Conservation (phyloP, 2,113 vertebrate species). For the Mellivora capensis region DNA sequence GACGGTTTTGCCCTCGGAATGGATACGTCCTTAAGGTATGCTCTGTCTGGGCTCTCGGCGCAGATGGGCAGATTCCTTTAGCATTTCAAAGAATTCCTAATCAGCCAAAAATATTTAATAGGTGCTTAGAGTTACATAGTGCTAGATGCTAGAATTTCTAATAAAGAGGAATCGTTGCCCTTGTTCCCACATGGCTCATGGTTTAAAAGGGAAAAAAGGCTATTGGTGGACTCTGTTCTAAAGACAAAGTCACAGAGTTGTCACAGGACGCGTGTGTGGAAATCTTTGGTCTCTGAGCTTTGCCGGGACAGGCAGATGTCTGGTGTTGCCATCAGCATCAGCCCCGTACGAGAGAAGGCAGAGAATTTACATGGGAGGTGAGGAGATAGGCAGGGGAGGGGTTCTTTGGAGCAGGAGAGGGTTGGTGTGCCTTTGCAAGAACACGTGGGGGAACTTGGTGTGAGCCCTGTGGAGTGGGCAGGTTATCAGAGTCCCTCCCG, state of each 20-base stretch:
- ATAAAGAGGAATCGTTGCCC: neutral
- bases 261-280: rapidly evolving
- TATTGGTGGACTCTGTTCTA: neutral
- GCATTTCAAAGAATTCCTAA: neutral
- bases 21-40: neutral
- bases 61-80: neutral
- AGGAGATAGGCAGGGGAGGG: neutral
- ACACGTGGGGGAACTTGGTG: too few relatives aligned
- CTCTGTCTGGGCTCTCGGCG: neutral
- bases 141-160: neutral
- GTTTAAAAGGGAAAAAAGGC: neutral
- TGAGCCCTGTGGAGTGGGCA: rapidly evolving
- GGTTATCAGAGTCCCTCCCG: neutral
- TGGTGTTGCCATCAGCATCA: neutral
- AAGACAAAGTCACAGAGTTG: neutral
- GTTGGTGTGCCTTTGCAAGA: neutral
- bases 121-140: neutral
- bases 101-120: neutral
- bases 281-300: neutral
- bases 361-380: neutral
- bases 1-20: neutral
- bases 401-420: neutral
- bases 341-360: neutral
- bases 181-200: rapidly evolving
- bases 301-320: neutral